Evolutionary conservation across 2,888 invertebrate species (phyloP), one percentile per base, ranked within the genome.

Genomic region (Clepsis dumicolana): DNA sequence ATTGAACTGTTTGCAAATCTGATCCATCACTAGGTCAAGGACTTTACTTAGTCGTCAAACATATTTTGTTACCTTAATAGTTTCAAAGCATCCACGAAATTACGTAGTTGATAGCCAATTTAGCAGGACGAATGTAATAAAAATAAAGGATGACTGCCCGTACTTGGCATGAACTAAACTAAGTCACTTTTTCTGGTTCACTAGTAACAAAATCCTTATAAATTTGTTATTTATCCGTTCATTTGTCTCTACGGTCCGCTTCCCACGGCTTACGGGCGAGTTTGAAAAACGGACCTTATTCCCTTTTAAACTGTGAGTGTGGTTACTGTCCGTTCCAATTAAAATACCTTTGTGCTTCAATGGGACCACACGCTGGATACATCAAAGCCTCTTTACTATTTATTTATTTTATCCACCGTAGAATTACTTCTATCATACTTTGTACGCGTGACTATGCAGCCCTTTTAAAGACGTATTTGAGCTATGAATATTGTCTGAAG

Each of bases 151-250:
- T 61, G 25, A 18, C 62, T 63, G 57, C 18, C 66, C 12, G 52
- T 63, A 16, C 67, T 29, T 54, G 56, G 27, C 38, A 29, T 48
- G 67, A 62, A 57, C 50, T 41, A 50, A 62, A 57, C 50, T 41
- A 50, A 44, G 68, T 59, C 52, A 68, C 57, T 64, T 68, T 64
- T 50, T 48, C 12, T 52, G 50, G 32, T 68, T 21, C 59, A 59
- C 63, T 68, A 59, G 52, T 44, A 52, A 64, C 63, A 59, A 68
- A 68, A 64, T 68, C 68, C 57, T 68, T 52, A 68, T 68, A 59
- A 68, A 68, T 68, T 59, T 59, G 63, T 68, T 68, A 68, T 68
- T 68, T 64, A 68, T 64, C 68, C 68, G 41, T 53, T 53, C 68
- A 68, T 68, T 68, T 68, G 68, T 64, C 59, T 68, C 35, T 38